These are phyloP conservation scores for Natrix natrix DNA, from an alignment of 2,797 vertebrate genomes.

Conservation along the genomic window DNA sequence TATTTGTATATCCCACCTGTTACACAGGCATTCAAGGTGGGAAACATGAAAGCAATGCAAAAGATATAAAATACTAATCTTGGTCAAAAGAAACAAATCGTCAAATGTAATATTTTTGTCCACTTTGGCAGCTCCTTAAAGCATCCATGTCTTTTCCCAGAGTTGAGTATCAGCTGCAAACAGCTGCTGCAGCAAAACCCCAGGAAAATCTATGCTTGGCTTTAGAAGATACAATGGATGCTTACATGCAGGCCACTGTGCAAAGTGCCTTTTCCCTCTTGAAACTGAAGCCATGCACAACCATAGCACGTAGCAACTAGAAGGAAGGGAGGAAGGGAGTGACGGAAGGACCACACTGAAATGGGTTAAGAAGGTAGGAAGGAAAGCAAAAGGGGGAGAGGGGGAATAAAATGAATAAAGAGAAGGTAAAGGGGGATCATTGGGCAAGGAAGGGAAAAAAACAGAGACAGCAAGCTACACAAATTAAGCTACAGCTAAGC, in stretches of 20 bases:
- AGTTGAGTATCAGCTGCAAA: not conserved
- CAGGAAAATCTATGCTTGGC: not conserved
- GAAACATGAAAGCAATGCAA: not conserved
- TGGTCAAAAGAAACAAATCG: not conserved
- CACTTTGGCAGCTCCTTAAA: not conserved
- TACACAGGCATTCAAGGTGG: not conserved
- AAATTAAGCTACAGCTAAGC: not conserved
- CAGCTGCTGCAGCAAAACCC: not conserved
- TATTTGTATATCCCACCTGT: not conserved
- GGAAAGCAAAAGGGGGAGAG: not conserved
- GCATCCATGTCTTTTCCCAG: not conserved
- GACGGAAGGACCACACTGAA: not conserved
- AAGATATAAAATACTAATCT: not conserved
- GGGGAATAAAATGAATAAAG: not conserved
- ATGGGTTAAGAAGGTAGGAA: not conserved
- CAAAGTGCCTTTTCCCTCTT: not conserved
- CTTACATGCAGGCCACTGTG: not conserved
- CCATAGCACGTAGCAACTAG: not conserved
- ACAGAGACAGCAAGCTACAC: not conserved
- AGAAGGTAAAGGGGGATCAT: not conserved
- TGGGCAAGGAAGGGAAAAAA: not conserved
- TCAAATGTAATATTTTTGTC: not conserved
- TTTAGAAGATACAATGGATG: not conserved
- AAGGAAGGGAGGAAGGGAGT: not conserved
- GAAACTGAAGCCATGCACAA: not conserved